A percentile compares a stretch with the other conserved stretches of the same genome.
These are phyloP conservation scores for Lepidiolamprologus cunningtoni DNA, from an alignment of 2,113 vertebrate genomes.

Conservation along the genomic window DNA sequence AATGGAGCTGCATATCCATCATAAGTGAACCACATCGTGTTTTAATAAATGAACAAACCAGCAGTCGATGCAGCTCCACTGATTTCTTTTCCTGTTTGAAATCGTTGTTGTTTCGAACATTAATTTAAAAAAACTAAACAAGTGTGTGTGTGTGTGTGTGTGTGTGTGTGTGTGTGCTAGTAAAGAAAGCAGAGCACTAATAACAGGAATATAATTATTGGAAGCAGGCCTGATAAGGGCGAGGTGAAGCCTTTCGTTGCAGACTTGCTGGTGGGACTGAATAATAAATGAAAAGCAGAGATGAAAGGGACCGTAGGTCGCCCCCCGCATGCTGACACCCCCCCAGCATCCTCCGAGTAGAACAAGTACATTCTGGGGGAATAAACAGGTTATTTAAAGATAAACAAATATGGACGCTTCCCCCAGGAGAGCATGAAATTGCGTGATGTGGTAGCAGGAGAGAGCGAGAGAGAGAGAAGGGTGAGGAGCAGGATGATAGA, in stretches of 20 bases:
- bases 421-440: background rate
- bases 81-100: background rate
- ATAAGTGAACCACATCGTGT: background rate
- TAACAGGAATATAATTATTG: slow-evolving; percentile 6
- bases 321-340: background rate
- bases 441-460: background rate
- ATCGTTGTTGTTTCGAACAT: background rate
- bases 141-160: background rate
- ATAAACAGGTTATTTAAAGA: slow-evolving; percentile 44
- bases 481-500: background rate
- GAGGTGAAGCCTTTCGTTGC: background rate
- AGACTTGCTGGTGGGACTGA: background rate
- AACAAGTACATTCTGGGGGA: slow-evolving; percentile 12
- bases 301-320: slow-evolving; percentile 27
- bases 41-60: background rate
- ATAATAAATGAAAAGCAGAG: slow-evolving; percentile 40
- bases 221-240: slow-evolving; percentile 7
- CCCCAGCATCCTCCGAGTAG: background rate
- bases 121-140: background rate
- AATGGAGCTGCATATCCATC: background rate
- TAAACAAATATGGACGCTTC: slow-evolving; percentile 17
- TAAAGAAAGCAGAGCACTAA: background rate
- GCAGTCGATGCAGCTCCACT: background rate
- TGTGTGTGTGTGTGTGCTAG: background rate
- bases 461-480: background rate